Evolutionary conservation across 2,113 vertebrate species (phyloP).

Genomic region (Trinectes maculatus): DNA sequence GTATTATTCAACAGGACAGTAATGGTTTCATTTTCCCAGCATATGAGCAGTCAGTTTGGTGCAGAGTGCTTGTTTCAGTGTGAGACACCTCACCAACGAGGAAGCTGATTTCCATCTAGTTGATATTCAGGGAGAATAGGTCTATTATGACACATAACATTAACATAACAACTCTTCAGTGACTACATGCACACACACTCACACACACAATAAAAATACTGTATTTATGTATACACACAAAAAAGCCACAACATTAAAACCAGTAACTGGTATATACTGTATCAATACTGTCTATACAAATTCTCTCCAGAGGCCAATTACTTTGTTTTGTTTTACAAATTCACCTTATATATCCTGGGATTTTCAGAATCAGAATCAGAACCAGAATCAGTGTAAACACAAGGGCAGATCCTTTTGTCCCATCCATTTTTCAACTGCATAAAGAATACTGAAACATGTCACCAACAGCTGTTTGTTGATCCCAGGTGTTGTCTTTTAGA

Average conservation of each 20-base stretch:
- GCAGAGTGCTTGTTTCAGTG: constrained; percentile 34
- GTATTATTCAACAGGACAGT: constrained; percentile 32
- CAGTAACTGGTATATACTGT: too few species aligned
- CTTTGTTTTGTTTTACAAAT: too few species aligned
- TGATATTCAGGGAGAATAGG: constrained; percentile 55
- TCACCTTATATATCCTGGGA: too few species aligned
- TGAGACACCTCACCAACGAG: constrained; percentile 45
- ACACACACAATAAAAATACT: too few species aligned
- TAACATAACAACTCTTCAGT: constrained; percentile 46
- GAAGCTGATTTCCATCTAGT: constrained; percentile 57
- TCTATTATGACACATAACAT: constrained; percentile 62
- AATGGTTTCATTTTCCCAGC: constrained; percentile 62
- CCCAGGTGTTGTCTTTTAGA: neutral
- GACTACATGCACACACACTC: neutral
- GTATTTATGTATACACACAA: too few species aligned
- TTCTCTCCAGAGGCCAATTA: too few species aligned
- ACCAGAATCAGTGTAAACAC: too few species aligned
- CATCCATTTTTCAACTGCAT: neutral
- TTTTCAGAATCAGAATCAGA: too few species aligned
- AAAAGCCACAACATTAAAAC: neutral
- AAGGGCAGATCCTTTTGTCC: too few species aligned
- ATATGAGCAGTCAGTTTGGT: constrained; percentile 41
- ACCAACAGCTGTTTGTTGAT: neutral
- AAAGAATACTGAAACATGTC: neutral
- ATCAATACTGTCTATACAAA: too few species aligned